These are phyloP conservation scores for Xiphophorus birchmanni DNA, from an alignment of 2,797 vertebrate species.

Conservation along the genomic window DNA sequence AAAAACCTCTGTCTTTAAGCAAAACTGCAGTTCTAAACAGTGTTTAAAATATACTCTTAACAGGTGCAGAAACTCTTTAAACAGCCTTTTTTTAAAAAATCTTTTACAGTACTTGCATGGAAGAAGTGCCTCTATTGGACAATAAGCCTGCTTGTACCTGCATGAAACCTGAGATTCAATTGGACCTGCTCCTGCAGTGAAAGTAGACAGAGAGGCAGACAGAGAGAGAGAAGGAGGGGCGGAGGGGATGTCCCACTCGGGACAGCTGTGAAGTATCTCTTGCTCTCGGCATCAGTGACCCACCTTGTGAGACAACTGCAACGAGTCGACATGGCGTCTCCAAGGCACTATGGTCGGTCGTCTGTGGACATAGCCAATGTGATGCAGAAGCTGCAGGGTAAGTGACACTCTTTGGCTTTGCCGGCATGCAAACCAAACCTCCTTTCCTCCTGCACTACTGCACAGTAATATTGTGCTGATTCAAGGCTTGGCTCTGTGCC, in stretches of 20 bases:
- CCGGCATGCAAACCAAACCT: conserved; percentile 12
- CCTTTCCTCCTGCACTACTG: conserved; percentile 52
- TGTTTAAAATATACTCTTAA: neutral
- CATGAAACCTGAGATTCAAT: conserved; percentile 64
- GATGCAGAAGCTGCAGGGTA: conserved; percentile 97
- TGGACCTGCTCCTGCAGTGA: conserved; percentile 59
- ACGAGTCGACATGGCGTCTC: conserved; percentile 85
- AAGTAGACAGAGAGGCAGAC: conserved; percentile 43
- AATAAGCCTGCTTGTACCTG: conserved; percentile 47
- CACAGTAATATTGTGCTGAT: conserved; percentile 73
- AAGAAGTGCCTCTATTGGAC: conserved; percentile 65
- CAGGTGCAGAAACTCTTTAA: conserved; percentile 43
- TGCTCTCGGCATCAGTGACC: conserved; percentile 36
- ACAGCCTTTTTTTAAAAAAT: conserved; percentile 15
- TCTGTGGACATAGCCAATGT: conserved; percentile 90
- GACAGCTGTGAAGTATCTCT: conserved; percentile 47
- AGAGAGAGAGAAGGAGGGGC: conserved; percentile 45
- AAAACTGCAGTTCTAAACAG: neutral
- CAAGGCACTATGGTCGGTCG: conserved; percentile 72
- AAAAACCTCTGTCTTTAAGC: neutral
- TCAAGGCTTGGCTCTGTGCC: conserved; percentile 65
- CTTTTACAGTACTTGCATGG: conserved; percentile 72
- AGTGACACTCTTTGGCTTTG: conserved; percentile 60
- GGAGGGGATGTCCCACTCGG: conserved; percentile 66
- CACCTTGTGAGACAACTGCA: conserved; percentile 45